Conservation (phyloP, 2,797 vertebrate species). For the Artibeus lituratus region DNA sequence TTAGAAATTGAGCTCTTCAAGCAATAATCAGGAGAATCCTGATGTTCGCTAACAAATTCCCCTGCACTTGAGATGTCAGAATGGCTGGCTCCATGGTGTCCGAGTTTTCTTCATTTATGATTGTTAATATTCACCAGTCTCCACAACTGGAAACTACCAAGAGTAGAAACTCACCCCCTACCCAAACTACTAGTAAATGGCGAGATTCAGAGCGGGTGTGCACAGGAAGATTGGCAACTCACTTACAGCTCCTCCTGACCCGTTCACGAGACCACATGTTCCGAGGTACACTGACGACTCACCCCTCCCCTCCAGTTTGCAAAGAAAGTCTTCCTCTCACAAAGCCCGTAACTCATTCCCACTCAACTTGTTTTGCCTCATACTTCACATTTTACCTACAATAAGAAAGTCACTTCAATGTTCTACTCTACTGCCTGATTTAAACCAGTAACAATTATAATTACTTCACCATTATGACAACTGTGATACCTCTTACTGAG, state of each 20-base stretch:
- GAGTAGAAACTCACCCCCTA: background rate
- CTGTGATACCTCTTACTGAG: background rate
- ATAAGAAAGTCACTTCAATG: slow-evolving; percentile 29
- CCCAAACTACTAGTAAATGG: background rate
- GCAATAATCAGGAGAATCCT: background rate
- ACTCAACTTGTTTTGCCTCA: slow-evolving; percentile 26
- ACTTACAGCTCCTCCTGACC: fast-evolving
- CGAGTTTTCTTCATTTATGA: background rate
- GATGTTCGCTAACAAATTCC: background rate
- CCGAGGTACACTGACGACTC: background rate
- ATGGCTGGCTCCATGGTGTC: background rate
- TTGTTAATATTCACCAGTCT: background rate
- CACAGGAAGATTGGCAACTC: background rate
- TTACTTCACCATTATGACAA: slow-evolving; percentile 5
- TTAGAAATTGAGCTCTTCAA: background rate
- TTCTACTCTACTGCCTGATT: background rate
- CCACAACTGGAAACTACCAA: background rate
- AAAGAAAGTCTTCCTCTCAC: background rate
- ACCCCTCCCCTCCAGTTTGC: background rate
- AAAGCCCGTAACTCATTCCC: background rate
- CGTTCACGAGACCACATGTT: background rate
- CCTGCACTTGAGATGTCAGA: background rate
- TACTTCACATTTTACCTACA: slow-evolving; percentile 10
- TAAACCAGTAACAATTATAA: slow-evolving; percentile 6
- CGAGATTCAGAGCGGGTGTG: background rate